Evolutionary conservation across 2,888 invertebrate genomes (phyloP).

Genomic region (Rhagonycha fulva): DNA sequence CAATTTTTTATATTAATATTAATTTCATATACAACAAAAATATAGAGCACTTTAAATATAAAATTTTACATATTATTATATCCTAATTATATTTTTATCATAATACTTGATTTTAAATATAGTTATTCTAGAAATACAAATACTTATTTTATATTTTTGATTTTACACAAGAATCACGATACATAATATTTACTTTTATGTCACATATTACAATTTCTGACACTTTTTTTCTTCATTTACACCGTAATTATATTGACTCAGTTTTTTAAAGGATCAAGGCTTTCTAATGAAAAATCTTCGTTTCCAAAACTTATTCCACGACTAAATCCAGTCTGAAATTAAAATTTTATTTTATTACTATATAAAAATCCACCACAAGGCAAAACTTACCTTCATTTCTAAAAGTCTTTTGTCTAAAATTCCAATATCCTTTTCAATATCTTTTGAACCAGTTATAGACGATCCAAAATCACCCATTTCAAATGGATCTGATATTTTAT

Average conservation of each 20-base stretch:
- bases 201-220: background rate
- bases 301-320: slow-evolving; percentile 85
- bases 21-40: slow-evolving; percentile 31
- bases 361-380: background rate
- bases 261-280: slow-evolving; percentile 88
- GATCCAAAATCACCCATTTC: slow-evolving; percentile 77
- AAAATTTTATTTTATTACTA: slow-evolving; percentile 33
- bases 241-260: slow-evolving; percentile 44
- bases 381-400: slow-evolving; percentile 80
- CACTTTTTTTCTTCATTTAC: slow-evolving; percentile 8
- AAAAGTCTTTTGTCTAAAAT: slow-evolving; percentile 79
- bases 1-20: slow-evolving; percentile 26
- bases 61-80: slow-evolving; percentile 27
- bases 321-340: slow-evolving; percentile 84
- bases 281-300: slow-evolving; percentile 93
- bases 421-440: slow-evolving; percentile 75
- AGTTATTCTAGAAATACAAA: slow-evolving; percentile 17
- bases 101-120: slow-evolving; percentile 25
- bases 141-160: slow-evolving; percentile 18
- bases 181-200: slow-evolving; percentile 17
- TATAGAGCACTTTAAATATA: slow-evolving; percentile 30
- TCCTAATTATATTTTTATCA: slow-evolving; percentile 12
- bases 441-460: slow-evolving; percentile 58
- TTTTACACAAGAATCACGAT: slow-evolving; percentile 29
- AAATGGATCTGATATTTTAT: slow-evolving; percentile 72